Base-by-base conservation (phyloP, 2,113 vertebrate species). In the Lethenteron camtschaticum region DNA sequence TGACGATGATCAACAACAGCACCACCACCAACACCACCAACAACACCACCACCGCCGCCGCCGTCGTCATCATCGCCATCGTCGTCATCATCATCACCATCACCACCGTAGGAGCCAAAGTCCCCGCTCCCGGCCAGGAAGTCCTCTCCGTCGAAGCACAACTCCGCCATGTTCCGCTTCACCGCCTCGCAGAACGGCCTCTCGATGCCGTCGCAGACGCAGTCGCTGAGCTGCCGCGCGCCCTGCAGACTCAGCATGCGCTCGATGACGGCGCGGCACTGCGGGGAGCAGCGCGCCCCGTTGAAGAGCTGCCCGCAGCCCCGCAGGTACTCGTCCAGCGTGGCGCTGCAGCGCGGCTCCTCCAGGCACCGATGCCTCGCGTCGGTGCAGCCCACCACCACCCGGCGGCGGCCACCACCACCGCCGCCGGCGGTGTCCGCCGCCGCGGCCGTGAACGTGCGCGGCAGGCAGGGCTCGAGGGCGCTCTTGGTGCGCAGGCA, bases 301-400 rank as follows among this genome's bases (percentile, higher is more conserved):
- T 85, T 85, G 74, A 86, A 86, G 69, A 86, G 80, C 75, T 85
- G 83, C 2, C 83, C 83, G 56, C 84, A 86, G 78, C 78, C 75
- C 24, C 81, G 76, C 74, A 86, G 69, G 76, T 85, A 85, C 56
- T 77, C 77, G 9, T 78, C 71, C 56, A 86, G 81, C 18, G 82
- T 80, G 71, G 75, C 68, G 72, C 76, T 77, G 77, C 84, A 85
- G 70, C 24, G 58, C 24, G 74, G 71, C 73, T 83, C 80, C 7
- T 81, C 80, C 74, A 85, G 81, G 71, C 84, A 84, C 20, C 80
- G 80, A 71, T 79, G 80, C 55, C 83, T 79, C 60, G 83, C 83
- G 68, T 83, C 82, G 69, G 81, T 84, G 79, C 84, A 86, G 0
- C 84, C 84, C 2, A 82, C 2, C 20, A 24, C 20, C 20, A 81